Base-by-base conservation (phyloP, 2,113 vertebrate genomes). In the Salvelinus namaycush region DNA sequence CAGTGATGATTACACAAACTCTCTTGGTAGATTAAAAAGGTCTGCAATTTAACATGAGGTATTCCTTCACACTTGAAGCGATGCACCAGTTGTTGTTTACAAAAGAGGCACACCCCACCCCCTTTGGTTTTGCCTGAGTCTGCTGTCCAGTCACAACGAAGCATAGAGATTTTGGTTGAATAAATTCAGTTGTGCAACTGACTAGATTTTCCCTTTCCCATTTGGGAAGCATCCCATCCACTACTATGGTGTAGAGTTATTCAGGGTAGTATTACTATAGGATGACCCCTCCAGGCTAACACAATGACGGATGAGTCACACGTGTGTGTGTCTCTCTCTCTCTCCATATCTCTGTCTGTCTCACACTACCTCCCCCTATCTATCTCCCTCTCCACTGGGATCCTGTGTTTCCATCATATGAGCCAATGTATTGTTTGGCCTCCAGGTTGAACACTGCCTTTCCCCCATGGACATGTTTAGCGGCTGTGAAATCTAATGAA, bases 251-350 rank as follows among this genome's bases (percentile, higher is more conserved):
- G 85, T 44, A 44, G 39, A 44, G 39, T 80, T 83, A 87, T 87
- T 81, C 29, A 51, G 70, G 79, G 85, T 79, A 27, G 67, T 82
- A 79, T 83, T 74, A 26, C 59, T 44, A 12, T 44, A 44, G 39
- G 9, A 11, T 44, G 8, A 11, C 39, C 72, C 78, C 83, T 84
- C 84, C 51, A 77, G 74, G 85, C 79, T 84, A 90, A 87, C 81
- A 78, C 80, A 88, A 81, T 85, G 84, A 82, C 71, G 81, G 70
- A 89, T 89, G 81, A 91, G 83, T 87, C 85, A 89, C 79, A 69
- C 20, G 8, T 54, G 39, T 39, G 39, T 39, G 39, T 9, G 39
- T 44, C 8, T 44, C 1, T 44, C 3, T 72, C 49, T 57, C 70
- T 29, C 69, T 13, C 29, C 1, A 9, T 48, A 7, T 16, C 20